Evolutionary conservation across 2,888 invertebrate species (phyloP).

Genomic region (Uloborus plumipes): DNA sequence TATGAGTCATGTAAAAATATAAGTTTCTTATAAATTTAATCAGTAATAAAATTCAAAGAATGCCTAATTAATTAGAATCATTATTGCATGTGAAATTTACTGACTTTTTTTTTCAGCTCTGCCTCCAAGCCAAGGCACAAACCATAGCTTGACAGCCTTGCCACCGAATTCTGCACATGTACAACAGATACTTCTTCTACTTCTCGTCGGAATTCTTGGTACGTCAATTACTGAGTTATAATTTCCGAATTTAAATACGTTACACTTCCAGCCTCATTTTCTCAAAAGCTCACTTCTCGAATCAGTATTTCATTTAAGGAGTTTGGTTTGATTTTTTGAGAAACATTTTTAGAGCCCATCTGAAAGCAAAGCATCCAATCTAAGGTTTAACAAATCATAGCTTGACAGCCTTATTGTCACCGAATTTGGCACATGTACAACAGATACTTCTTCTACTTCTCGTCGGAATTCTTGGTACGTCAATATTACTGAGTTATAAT

Average conservation of each 20-base stretch:
- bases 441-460: constrained; percentile 35
- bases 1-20: too few species aligned
- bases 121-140: constrained; percentile 18
- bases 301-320: too few species aligned
- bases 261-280: neutral
- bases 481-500: neutral
- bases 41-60: too few species aligned
- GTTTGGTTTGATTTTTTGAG: too few species aligned
- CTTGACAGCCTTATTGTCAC: constrained; percentile 4
- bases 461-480: constrained; percentile 35
- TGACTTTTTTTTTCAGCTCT: constrained; percentile 10
- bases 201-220: constrained; percentile 36
- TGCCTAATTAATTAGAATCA: too few species aligned
- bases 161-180: constrained; percentile 13
- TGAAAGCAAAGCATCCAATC: too few species aligned
- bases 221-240: neutral
- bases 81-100: too few species aligned
- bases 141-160: constrained; percentile 3
- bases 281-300: too few species aligned
- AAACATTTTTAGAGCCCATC: too few species aligned
- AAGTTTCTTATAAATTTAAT: too few species aligned
- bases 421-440: constrained; percentile 1
- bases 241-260: neutral
- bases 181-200: constrained; percentile 24
- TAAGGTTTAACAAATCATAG: neutral